phyloP scores from a whole-genome alignment of 2,888 invertebrate genomes.

The Trissonchulus latispiculum region DNA sequence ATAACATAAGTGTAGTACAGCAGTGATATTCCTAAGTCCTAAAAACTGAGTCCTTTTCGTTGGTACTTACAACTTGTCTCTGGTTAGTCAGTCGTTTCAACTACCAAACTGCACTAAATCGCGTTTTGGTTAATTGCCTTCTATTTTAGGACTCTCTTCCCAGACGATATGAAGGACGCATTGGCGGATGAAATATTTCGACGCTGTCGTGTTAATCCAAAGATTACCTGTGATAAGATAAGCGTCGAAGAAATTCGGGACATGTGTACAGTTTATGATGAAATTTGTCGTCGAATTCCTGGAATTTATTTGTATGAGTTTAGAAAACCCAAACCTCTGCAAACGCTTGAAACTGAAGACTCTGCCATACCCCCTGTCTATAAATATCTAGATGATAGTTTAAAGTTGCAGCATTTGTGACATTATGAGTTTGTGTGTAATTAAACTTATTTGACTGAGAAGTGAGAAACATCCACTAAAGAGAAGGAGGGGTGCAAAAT shows the following conservation, averaged over 20 bases:
- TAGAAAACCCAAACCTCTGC: slow-evolving; percentile 25
- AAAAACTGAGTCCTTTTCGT: too few species aligned
- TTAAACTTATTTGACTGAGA: too few species aligned
- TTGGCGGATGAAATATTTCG: slow-evolving; percentile 32
- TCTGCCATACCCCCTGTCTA: background rate
- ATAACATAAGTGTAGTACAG: too few species aligned
- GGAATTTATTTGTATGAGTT: slow-evolving; percentile 40
- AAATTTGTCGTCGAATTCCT: slow-evolving; percentile 33
- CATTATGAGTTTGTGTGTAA: too few species aligned
- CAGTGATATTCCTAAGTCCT: too few species aligned
- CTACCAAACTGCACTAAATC: too few species aligned
- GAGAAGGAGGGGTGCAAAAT: too few species aligned
- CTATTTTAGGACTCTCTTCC: slow-evolving; percentile 33
- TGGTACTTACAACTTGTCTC: too few species aligned
- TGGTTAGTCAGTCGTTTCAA: too few species aligned
- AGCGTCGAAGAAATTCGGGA: slow-evolving; percentile 39
- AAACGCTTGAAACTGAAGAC: background rate
- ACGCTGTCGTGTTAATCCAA: slow-evolving; percentile 29
- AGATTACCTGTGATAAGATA: slow-evolving; percentile 26
- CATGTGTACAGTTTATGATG: slow-evolving; percentile 35
- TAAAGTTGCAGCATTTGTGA: too few species aligned
- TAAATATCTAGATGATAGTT: background rate
- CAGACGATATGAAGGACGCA: slow-evolving; percentile 33
- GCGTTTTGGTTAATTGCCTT: too few species aligned
- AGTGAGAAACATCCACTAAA: too few species aligned